Percentiles rank a stretch among this genome's conserved stretches.
Evolutionary conservation across 2,888 invertebrate species (phyloP).

Genomic region (Pyralis farinalis): DNA sequence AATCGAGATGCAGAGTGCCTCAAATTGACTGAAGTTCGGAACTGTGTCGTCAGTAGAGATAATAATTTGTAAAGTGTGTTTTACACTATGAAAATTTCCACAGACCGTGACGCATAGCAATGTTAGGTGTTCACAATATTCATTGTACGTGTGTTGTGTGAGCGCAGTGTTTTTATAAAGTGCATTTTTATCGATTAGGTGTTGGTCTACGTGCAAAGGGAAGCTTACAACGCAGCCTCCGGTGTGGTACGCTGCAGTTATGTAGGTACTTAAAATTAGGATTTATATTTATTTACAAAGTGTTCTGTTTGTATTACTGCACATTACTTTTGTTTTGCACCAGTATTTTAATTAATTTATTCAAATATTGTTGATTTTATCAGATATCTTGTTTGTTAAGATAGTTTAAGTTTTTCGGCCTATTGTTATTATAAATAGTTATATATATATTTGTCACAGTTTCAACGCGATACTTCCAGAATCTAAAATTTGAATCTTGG

Average conservation of each 20-base stretch:
- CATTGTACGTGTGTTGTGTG: slow-evolving; percentile 36
- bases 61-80: slow-evolving; percentile 36
- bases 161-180: slow-evolving; percentile 17
- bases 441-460: slow-evolving; percentile 10
- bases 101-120: slow-evolving; percentile 37
- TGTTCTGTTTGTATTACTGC: slow-evolving; percentile 32
- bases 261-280: slow-evolving; percentile 24
- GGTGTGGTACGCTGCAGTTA: not conserved
- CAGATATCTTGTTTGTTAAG: slow-evolving; percentile 16
- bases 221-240: slow-evolving; percentile 8
- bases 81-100: slow-evolving; percentile 24
- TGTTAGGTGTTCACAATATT: slow-evolving; percentile 41
- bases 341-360: slow-evolving; percentile 25
- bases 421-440: slow-evolving; percentile 28
- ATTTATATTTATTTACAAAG: not conserved
- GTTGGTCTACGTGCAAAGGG: slow-evolving; percentile 15
- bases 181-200: slow-evolving; percentile 18
- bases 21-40: slow-evolving; percentile 54
- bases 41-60: slow-evolving; percentile 45
- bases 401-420: slow-evolving; percentile 26
- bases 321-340: slow-evolving; percentile 43
- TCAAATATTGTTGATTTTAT: slow-evolving; percentile 21
- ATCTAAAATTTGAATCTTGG: not conserved
- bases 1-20: slow-evolving; percentile 65
- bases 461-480: slow-evolving; percentile 2